Conservation (phyloP, 1,140 invertebrate species). For the Rhysida immarginata region DNA sequence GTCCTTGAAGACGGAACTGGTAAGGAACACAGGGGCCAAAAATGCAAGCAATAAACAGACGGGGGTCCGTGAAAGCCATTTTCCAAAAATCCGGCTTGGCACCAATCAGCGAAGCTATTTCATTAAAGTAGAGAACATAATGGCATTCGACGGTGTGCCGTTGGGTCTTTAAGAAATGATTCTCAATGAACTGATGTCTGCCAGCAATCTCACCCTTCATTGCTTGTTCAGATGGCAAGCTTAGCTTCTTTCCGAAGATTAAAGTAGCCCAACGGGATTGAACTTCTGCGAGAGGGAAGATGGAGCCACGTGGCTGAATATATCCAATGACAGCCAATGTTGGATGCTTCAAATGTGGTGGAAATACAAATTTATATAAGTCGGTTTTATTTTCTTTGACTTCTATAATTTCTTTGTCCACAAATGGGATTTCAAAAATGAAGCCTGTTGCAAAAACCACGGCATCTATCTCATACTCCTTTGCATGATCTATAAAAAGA, state of each 20-base stretch:
- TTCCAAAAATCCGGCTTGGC: slow-evolving; percentile 25
- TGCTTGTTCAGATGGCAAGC: slow-evolving; percentile 18
- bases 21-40: slow-evolving; percentile 28
- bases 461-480: slow-evolving; percentile 21
- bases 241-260: slow-evolving; percentile 12
- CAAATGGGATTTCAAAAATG: slow-evolving; percentile 29
- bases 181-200: not conserved
- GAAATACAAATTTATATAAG: slow-evolving; percentile 34
- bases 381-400: slow-evolving; percentile 29
- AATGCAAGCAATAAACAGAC: slow-evolving; percentile 20
- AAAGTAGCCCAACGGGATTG: slow-evolving; percentile 31
- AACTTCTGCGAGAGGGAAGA: slow-evolving; percentile 37
- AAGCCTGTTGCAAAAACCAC: slow-evolving; percentile 32
- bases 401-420: slow-evolving; percentile 16
- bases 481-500: not conserved
- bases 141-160: slow-evolving; percentile 17
- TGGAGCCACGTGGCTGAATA: slow-evolving; percentile 34
- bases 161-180: not conserved
- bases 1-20: slow-evolving; percentile 28
- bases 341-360: slow-evolving; percentile 25
- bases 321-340: slow-evolving; percentile 37
- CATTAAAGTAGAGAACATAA: slow-evolving; percentile 27
- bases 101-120: slow-evolving; percentile 26
- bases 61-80: slow-evolving; percentile 25
- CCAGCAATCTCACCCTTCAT: slow-evolving; percentile 25